These are phyloP conservation scores for Seira ritae DNA, from an alignment of 2,888 invertebrate genomes.

Conservation along the genomic window DNA sequence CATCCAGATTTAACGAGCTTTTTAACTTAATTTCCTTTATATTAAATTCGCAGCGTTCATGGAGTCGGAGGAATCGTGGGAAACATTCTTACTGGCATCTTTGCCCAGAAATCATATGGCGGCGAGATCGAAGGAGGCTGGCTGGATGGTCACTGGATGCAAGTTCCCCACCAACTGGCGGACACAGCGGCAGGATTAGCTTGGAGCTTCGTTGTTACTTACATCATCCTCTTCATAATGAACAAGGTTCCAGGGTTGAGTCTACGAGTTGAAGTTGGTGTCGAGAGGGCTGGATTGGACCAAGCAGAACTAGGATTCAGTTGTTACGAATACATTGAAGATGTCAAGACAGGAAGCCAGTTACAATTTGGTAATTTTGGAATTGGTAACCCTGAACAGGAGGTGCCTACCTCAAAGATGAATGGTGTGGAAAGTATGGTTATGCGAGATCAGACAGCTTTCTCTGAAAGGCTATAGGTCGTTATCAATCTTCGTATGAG, in stretches of 20 bases:
- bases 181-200: conserved; percentile 67
- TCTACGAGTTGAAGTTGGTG: conserved; percentile 57
- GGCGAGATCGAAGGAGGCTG: conserved; percentile 67
- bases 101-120: conserved; percentile 67
- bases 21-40: no score
- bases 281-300: conserved; percentile 67
- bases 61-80: conserved; percentile 71
- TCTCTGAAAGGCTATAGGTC: conserved; percentile 31
- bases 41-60: no score
- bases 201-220: conserved; percentile 68
- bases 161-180: conserved; percentile 65
- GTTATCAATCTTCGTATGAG: no score
- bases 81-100: conserved; percentile 69
- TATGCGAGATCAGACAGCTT: conserved; percentile 29
- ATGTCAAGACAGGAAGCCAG: conserved; percentile 31
- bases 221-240: conserved; percentile 62
- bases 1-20: no score
- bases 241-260: conserved; percentile 69
- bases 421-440: conserved; percentile 40
- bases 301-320: conserved; percentile 67
- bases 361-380: conserved; percentile 43
- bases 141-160: conserved; percentile 71
- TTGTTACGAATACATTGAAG: conserved; percentile 63
- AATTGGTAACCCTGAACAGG: conserved; percentile 29
- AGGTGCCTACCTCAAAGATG: conserved; percentile 31